Evolutionary conservation across 2,797 vertebrate species (phyloP).

Genomic region (Moxostoma hubbsi): DNA sequence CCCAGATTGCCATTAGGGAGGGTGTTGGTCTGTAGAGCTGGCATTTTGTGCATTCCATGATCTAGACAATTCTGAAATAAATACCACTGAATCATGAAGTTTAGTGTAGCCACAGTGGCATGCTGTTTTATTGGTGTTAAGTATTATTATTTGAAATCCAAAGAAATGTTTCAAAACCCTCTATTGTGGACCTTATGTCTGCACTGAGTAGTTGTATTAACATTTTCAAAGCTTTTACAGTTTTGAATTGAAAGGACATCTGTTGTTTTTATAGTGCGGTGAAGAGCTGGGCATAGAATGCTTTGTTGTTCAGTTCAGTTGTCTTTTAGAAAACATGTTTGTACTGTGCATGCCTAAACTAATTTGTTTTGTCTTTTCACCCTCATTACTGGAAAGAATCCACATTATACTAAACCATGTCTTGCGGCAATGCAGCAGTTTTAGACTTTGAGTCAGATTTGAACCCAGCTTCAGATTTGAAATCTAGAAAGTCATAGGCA

Average conservation of each 20-base stretch:
- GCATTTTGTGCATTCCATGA: slow-evolving; percentile 21
- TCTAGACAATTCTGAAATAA: slow-evolving; percentile 10
- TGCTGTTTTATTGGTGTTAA: neutral
- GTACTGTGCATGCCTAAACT: neutral
- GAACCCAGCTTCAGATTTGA: slow-evolving; percentile 17
- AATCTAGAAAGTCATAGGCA: neutral
- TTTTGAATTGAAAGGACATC: neutral
- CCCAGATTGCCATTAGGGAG: slow-evolving; percentile 13
- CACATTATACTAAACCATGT: neutral
- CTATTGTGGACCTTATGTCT: neutral
- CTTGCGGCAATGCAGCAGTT: neutral
- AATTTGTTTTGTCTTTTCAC: neutral
- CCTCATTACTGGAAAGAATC: slow-evolving; percentile 1
- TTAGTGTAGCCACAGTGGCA: neutral
- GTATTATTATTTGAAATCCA: neutral
- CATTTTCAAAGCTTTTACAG: slow-evolving; percentile 14
- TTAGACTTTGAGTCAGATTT: neutral
- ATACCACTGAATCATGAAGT: slow-evolving; percentile 9
- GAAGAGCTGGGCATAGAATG: slow-evolving; percentile 5
- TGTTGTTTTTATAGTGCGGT: slow-evolving; percentile 15
- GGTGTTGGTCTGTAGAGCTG: slow-evolving; percentile 13
- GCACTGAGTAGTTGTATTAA: neutral
- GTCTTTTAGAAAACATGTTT: slow-evolving; percentile 18
- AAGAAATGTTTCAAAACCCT: neutral
- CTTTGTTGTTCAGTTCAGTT: slow-evolving; percentile 10